phyloP scores from a whole-genome alignment of 2,888 invertebrate species.

The Ichneumon xanthorius region DNA sequence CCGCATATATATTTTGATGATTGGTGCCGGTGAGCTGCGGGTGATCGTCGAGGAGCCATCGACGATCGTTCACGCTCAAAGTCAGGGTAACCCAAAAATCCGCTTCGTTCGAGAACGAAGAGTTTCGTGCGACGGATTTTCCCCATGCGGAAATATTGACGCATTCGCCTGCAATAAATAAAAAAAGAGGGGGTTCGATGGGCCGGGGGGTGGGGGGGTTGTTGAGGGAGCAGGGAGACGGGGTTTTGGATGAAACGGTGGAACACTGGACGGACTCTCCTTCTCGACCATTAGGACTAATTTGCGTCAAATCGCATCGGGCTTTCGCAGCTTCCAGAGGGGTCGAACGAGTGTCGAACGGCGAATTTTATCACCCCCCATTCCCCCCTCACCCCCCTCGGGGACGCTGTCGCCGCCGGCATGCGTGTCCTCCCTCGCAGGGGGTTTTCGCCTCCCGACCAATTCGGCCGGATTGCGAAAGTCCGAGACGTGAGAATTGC shows the following conservation, averaged over 20 bases:
- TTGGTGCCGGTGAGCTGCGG: constrained; percentile 13
- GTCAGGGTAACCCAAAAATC: constrained; percentile 51
- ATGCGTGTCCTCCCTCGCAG: constrained; percentile 29
- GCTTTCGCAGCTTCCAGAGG: constrained; percentile 58
- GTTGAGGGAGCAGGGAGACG: not conserved
- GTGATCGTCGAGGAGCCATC: constrained; percentile 64
- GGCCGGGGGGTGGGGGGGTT: not conserved
- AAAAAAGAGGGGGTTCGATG: not conserved
- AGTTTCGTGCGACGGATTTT: constrained; percentile 11
- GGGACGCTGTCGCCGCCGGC: constrained; percentile 28
- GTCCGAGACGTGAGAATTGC: constrained; percentile 61
- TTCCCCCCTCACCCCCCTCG: not conserved
- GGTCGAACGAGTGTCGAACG: constrained; percentile 49
- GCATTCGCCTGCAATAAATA: no score
- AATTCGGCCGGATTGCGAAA: constrained; percentile 41
- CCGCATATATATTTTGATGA: not conserved
- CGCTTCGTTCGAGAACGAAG: constrained; percentile 35
- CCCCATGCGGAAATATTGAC: not conserved
- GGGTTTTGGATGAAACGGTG: not conserved
- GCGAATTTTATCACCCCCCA: constrained; percentile 6
- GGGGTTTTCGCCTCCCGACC: not conserved
- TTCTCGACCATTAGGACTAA: constrained; percentile 79
- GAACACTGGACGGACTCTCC: constrained; percentile 49
- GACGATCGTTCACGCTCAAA: constrained; percentile 66
- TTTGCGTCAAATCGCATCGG: constrained; percentile 80